These are phyloP conservation scores for Coelopa pilipes DNA, from an alignment of 2,888 invertebrate genomes.

Conservation along the genomic window DNA sequence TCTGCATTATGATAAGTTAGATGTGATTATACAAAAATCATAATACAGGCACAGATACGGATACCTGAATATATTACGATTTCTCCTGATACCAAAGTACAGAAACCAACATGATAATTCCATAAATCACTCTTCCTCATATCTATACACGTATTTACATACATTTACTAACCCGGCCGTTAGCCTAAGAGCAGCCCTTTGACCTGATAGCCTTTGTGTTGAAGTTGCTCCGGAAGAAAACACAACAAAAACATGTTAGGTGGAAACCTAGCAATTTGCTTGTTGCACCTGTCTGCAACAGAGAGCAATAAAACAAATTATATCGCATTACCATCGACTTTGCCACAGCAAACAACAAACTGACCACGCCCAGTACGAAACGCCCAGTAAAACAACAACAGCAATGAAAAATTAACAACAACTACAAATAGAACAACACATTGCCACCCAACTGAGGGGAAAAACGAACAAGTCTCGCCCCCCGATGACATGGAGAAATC, in stretches of 20 bases:
- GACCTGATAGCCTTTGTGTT: too few relatives aligned
- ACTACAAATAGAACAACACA: background rate
- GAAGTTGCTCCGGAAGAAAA: too few relatives aligned
- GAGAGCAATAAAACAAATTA: constrained; percentile 53
- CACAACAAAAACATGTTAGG: background rate
- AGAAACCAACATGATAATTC: too few relatives aligned
- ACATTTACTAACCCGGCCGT: too few relatives aligned
- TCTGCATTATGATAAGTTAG: background rate
- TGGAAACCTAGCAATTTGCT: constrained; percentile 28
- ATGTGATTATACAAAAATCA: background rate
- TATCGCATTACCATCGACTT: constrained; percentile 62
- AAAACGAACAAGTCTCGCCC: background rate
- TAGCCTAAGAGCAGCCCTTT: too few relatives aligned
- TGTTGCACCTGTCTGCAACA: constrained; percentile 25
- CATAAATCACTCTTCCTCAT: too few relatives aligned
- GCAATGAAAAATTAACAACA: background rate
- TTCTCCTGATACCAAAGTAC: too few relatives aligned
- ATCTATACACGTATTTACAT: too few relatives aligned
- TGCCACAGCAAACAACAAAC: constrained; percentile 43
- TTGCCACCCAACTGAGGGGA: background rate
- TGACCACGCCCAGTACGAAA: constrained; percentile 15
- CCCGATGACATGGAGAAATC: background rate
- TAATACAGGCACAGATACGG: too few relatives aligned
- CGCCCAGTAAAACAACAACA: background rate
- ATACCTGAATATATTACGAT: too few relatives aligned